Percentiles rank a stretch among this genome's conserved stretches.
phyloP scores from a whole-genome alignment of 2,113 vertebrate genomes.

The Chloroceryle aenea region DNA sequence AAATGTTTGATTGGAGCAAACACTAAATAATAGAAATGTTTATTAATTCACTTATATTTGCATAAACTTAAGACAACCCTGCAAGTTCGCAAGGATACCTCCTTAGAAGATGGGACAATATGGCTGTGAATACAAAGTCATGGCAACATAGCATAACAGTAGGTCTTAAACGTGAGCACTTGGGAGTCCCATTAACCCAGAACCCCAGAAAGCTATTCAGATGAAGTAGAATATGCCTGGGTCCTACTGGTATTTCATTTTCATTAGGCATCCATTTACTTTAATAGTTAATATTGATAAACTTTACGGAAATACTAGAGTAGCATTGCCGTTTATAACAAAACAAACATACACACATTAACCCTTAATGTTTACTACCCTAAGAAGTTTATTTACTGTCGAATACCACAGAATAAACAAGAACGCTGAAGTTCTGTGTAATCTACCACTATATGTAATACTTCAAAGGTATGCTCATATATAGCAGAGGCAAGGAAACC shows the following conservation, averaged over 20 bases:
- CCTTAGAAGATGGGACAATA: accelerated
- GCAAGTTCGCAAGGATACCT: not conserved
- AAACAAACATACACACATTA: not conserved
- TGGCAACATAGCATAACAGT: not conserved
- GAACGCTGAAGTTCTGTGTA: not conserved
- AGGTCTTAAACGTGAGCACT: not conserved
- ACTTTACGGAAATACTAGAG: not conserved
- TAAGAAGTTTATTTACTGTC: not conserved
- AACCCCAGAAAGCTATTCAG: not conserved
- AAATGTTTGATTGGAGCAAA: not conserved
- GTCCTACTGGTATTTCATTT: not conserved
- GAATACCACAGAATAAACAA: not conserved
- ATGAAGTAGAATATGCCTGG: not conserved
- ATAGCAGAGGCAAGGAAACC: not conserved
- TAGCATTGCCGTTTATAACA: not conserved
- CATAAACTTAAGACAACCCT: not conserved
- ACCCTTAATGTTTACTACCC: not conserved
- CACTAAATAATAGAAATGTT: not conserved
- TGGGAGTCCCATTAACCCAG: not conserved
- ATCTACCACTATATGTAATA: not conserved
- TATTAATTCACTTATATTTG: not conserved
- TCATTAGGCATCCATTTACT: not conserved
- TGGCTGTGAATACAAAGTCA: not conserved
- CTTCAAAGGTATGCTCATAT: not conserved
- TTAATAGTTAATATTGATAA: not conserved